phyloP scores from a whole-genome alignment of 2,888 invertebrate genomes.

The Apodemia hepburni region DNA sequence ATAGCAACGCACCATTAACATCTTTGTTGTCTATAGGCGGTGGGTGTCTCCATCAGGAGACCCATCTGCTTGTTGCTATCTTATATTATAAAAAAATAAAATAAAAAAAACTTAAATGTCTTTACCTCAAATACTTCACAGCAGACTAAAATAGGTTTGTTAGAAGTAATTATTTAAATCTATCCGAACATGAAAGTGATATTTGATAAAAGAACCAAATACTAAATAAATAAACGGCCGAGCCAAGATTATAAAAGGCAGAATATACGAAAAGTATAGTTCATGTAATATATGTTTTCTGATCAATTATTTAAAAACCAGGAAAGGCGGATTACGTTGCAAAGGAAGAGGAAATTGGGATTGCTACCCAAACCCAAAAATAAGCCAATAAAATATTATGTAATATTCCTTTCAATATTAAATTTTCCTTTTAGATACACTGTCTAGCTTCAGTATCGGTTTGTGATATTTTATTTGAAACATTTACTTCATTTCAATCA shows the following conservation, averaged over 20 bases:
- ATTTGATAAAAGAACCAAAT: not conserved
- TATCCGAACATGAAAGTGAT: no score
- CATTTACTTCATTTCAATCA: not conserved
- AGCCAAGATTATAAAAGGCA: not conserved
- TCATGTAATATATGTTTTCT: not conserved
- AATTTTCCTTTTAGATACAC: no score
- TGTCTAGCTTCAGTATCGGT: constrained; percentile 4
- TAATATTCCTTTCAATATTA: not conserved
- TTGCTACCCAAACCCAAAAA: constrained; percentile 1
- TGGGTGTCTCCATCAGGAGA: no score
- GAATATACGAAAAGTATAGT: not conserved
- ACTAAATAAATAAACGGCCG: not conserved
- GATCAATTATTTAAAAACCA: not conserved
- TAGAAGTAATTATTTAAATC: no score
- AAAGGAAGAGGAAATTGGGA: not conserved
- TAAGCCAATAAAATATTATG: constrained; percentile 1
- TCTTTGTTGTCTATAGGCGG: no score
- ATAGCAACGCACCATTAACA: no score
- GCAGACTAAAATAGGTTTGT: no score
- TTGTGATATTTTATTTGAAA: constrained; percentile 23
- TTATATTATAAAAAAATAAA: no score
- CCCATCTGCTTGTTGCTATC: no score
- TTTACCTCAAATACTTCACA: no score
- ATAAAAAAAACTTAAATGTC: no score
- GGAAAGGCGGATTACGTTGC: not conserved